phyloP scores from a whole-genome alignment of 2,113 vertebrate species.

The Leptosomus discolor region DNA sequence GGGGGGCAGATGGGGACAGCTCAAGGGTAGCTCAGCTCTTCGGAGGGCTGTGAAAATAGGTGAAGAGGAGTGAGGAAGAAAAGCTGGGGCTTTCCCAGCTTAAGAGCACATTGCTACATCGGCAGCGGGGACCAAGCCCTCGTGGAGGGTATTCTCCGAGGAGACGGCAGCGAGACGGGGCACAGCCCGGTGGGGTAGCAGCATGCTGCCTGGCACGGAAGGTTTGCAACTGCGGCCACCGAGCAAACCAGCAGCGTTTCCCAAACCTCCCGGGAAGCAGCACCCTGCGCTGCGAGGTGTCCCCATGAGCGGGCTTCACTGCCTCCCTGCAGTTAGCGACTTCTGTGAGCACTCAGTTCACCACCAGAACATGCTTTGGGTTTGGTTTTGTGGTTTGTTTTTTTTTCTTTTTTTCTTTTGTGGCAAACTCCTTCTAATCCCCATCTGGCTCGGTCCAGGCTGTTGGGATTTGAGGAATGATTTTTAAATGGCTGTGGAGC shows the following conservation, averaged over 20 bases:
- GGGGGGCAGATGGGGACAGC: not conserved
- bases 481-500: not conserved
- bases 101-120: not conserved
- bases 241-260: not conserved
- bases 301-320: not conserved
- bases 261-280: not conserved
- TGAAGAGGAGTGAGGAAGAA: not conserved
- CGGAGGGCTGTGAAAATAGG: not conserved
- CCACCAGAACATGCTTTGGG: not conserved
- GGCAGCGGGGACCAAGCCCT: not conserved
- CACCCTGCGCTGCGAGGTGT: not conserved
- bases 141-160: fast-evolving
- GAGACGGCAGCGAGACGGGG: fast-evolving
- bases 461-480: not conserved
- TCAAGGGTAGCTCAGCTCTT: not conserved
- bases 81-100: not conserved
- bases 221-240: not conserved
- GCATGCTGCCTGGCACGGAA: fast-evolving
- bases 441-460: not conserved
- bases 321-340: not conserved
- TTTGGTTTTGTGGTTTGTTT: not conserved
- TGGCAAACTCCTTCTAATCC: not conserved
- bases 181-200: not conserved
- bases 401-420: not conserved
- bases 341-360: not conserved